Base-by-base conservation (phyloP, 2,797 vertebrate species). In the Tadarida brasiliensis region DNA sequence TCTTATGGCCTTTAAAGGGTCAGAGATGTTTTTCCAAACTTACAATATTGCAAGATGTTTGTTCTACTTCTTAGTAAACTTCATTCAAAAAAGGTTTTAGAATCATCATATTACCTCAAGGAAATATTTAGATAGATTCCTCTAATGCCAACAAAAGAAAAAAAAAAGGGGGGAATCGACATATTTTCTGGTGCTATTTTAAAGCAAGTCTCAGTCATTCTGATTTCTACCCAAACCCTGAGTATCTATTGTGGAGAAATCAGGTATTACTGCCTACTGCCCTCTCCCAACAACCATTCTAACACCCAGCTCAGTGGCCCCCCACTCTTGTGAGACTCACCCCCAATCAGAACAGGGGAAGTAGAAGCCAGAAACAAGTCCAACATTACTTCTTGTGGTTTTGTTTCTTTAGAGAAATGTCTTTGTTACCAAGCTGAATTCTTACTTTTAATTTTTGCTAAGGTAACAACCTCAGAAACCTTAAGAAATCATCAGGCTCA, bases 41-140 rank as follows among this genome's bases (percentile, higher is more conserved):
- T 80, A 82, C 14, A 51, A n/a, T 30, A 80, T 12, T 91, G 20
- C 63, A 86, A 86, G 51, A 80, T 44, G 26, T 85, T 86, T 70
- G 30, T 67, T 96, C 57, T 90, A 78, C 44, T 73, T 84, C 80
- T 87, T 94, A 82, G 56, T 80, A 95, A 92, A 81, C 26, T 67
- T 74, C 84, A 86, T 67, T 93, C 15, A 89, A 90, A 90, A 56
- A 67, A 82, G n/a, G 8, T 85, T 80, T 82, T 6, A 89, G 22
- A 96, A 81, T 51, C 15, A 85, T 78, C 57, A 28, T 57, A 83
- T 96, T 94, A 90, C 35, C 56, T 83, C 44, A 63, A 88, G 67
- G 35, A 91, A 92, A 78, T 95, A 95, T 57, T 91, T 67, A 71
- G 22, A 82, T 44, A 78, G 68, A 7, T 39, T 90, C 11, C 39